Evolutionary conservation across 2,797 vertebrate species (phyloP).

Genomic region (Rhinophrynus dorsalis): DNA sequence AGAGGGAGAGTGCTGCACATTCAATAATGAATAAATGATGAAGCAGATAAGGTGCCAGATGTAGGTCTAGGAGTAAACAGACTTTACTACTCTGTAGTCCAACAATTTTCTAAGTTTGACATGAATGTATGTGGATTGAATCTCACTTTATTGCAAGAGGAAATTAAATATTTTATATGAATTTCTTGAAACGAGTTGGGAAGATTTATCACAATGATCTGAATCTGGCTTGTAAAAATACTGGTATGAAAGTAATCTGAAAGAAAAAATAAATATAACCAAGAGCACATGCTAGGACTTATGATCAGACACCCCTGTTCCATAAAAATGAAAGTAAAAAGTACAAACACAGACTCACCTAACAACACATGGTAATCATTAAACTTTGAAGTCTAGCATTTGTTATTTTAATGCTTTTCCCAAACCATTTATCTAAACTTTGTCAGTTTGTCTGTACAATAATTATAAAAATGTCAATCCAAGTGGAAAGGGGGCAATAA

Average conservation of each 20-base stretch:
- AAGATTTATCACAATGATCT: conserved; percentile 2
- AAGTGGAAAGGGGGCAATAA: too few relatives aligned
- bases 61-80: too few relatives aligned
- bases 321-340: neutral
- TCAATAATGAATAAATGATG: too few relatives aligned
- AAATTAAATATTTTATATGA: conserved; percentile 3
- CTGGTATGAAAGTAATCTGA: conserved; percentile 7
- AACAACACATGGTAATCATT: neutral
- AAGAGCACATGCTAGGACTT: neutral
- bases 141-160: conserved; percentile 2
- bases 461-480: too few relatives aligned
- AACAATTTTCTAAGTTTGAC: conserved; percentile 8
- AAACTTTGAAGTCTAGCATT: neutral
- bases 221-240: neutral
- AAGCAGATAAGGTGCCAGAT: too few relatives aligned
- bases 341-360: neutral
- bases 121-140: conserved; percentile 8
- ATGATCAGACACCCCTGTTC: neutral
- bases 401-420: neutral
- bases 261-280: conserved; percentile 5
- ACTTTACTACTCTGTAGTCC: neutral
- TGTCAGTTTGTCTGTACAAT: too few relatives aligned
- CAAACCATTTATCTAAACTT: too few relatives aligned
- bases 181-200: neutral
- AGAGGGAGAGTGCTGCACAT: too few relatives aligned